These are phyloP conservation scores for Kobus ellipsiprymnus DNA, from an alignment of 2,113 vertebrate species.

Conservation along the genomic window DNA sequence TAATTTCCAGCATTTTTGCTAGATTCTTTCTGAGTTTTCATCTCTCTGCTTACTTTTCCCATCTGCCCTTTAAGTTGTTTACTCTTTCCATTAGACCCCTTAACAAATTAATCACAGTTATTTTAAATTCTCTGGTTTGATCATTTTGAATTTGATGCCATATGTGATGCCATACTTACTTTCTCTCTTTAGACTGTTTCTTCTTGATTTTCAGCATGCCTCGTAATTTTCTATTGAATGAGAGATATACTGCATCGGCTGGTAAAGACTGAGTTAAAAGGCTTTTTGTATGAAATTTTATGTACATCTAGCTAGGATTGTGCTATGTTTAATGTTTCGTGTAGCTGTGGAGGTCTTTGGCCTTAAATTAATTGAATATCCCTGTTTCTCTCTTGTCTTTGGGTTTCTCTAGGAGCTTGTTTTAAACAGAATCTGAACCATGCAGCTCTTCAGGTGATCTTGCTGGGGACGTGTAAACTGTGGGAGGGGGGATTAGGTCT, in stretches of 20 bases:
- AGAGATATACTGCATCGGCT: neutral
- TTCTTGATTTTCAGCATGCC: neutral
- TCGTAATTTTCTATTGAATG: neutral
- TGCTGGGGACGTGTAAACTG: neutral
- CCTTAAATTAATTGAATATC: neutral
- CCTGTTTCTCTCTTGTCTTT: neutral
- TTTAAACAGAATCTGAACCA: neutral
- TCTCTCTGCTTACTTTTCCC: neutral
- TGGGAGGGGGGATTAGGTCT: neutral
- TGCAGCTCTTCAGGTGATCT: neutral
- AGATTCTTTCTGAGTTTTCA: neutral
- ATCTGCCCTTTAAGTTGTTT: neutral
- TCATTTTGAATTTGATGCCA: neutral
- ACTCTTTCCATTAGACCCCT: neutral
- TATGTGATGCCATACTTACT: neutral
- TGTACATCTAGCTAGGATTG: neutral
- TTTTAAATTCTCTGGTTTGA: neutral
- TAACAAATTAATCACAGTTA: neutral
- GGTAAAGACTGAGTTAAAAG: neutral
- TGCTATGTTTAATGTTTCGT: neutral
- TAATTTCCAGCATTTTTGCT: neutral
- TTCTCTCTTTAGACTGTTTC: neutral
- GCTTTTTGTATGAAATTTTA: neutral
- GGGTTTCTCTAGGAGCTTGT: neutral
- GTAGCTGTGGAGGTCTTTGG: no score